Base-by-base conservation (phyloP, 2,797 vertebrate species). In the Gephyroberyx darwinii region DNA sequence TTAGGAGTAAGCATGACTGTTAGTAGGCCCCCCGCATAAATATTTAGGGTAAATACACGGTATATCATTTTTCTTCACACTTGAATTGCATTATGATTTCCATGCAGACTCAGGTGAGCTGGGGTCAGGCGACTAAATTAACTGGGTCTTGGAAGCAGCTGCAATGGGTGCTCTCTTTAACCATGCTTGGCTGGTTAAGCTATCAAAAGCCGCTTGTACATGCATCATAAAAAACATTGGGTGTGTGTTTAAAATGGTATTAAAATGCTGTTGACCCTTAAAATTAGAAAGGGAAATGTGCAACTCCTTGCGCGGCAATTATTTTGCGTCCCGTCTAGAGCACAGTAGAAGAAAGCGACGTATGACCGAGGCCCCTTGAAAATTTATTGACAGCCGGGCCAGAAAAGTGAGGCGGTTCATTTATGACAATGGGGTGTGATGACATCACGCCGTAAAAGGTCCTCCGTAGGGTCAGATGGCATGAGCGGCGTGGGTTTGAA, bases 181-280 rank as follows among this genome's bases (percentile, higher is more conserved):
- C 96, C 96, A 98, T 96, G 97, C 96, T 97, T 98, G 96, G 95
- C 91, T 96, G 97, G 94, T 96, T 97, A 96, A 96, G 94, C 96
- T 96, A 98, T 98, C 97, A 98, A 96, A 96, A 95, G 89, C 93
- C 91, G 95, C 95, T 92, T 95, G 96, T 96, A 96, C 94, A 93
- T 94, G 96, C 96, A 92, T 95, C 95, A 97, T 98, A 97, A 98
- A 98, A 96, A 94, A 93, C 93, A 94, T 84, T 94, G 93, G 93
- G 93, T 94, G 94, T 95, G 96, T 96, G 92, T 94, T 96, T 96
- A 93, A 96, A 96, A 94, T 94, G 93, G 90, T 95, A 96, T 97
- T 97, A 95, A 95, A 97, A 95, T 93, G 94, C 93, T 95, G 94
- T 93, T 90, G 94, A 95, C 94, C 95, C 95, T 94, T 94, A 94